These are phyloP conservation scores for Brachycybe producta DNA, from an alignment of 2,888 invertebrate genomes.

Conservation along the genomic window DNA sequence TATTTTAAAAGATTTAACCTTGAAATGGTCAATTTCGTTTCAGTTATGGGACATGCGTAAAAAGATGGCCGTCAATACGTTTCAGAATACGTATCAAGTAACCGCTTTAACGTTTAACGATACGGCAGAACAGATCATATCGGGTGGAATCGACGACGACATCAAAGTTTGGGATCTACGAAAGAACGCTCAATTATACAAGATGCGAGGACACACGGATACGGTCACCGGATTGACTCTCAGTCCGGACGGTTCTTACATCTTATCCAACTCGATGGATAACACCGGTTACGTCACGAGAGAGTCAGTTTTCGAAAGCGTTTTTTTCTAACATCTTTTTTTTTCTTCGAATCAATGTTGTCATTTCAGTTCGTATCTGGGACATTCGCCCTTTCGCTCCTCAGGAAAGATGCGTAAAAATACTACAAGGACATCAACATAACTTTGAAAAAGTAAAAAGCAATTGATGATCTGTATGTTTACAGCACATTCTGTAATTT, in stretches of 20 bases:
- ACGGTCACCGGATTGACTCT: slow-evolving; percentile 79
- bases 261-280: slow-evolving; percentile 95
- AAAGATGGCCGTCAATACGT: slow-evolving; percentile 52
- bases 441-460: slow-evolving; percentile 76
- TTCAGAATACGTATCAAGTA: slow-evolving; percentile 42
- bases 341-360: slow-evolving; percentile 9
- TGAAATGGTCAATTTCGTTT: no score
- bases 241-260: slow-evolving; percentile 54
- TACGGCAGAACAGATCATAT: slow-evolving; percentile 85
- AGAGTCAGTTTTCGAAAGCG: slow-evolving; percentile 15
- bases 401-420: slow-evolving; percentile 80
- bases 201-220: slow-evolving; percentile 85
- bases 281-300: slow-evolving; percentile 47
- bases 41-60: slow-evolving; percentile 70
- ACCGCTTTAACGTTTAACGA: slow-evolving; percentile 88
- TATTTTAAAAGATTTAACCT: no score
- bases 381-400: slow-evolving; percentile 92
- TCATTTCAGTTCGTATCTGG: slow-evolving; percentile 65
- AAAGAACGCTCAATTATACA: slow-evolving; percentile 68
- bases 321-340: slow-evolving; percentile 1
- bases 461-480: no score
- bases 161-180: slow-evolving; percentile 96
- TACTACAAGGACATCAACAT: slow-evolving; percentile 85
- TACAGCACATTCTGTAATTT: no score
- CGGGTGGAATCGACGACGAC: slow-evolving; percentile 92